phyloP scores from a whole-genome alignment of 1,140 invertebrate species.

The Papilio machaon region DNA sequence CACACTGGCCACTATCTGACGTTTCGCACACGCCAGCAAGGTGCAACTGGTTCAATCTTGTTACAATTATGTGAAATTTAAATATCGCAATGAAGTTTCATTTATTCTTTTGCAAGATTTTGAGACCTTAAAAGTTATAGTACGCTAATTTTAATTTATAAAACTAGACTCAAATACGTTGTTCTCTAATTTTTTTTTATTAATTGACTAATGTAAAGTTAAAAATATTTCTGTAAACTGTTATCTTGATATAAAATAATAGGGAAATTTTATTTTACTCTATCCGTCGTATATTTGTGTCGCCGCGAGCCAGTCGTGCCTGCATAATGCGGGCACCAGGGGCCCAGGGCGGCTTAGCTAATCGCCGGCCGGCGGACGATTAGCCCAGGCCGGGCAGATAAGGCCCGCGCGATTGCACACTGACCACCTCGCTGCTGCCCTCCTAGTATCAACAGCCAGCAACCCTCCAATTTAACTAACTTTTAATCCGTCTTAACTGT shows the following conservation, averaged over 20 bases:
- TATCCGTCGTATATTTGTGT: conserved; percentile 45
- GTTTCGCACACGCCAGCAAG: conserved; percentile 20
- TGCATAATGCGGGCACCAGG: conserved; percentile 68
- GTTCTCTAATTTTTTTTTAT: too few relatives aligned
- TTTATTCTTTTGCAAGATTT: neutral
- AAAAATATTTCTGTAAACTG: too few relatives aligned
- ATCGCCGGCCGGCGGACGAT: conserved; percentile 71
- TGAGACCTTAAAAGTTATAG: too few relatives aligned
- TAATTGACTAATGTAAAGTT: too few relatives aligned
- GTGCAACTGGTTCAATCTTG: neutral
- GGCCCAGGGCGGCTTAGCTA: conserved; percentile 73
- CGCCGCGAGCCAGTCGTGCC: conserved; percentile 60
- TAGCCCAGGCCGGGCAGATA: conserved; percentile 65
- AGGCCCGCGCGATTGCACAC: conserved; percentile 74
- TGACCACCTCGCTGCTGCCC: conserved; percentile 65
- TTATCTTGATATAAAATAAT: neutral
- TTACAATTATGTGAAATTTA: neutral
- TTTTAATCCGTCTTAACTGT: conserved; percentile 35
- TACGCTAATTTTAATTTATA: too few relatives aligned
- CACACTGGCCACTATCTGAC: conserved; percentile 38
- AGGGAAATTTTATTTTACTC: neutral
- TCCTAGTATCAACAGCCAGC: conserved; percentile 55
- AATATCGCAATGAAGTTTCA: neutral
- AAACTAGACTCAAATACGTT: too few relatives aligned
- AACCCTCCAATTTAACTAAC: conserved; percentile 52